Evolutionary conservation across 2,797 vertebrate genomes (phyloP).

Genomic region (Acanthurus tractus): DNA sequence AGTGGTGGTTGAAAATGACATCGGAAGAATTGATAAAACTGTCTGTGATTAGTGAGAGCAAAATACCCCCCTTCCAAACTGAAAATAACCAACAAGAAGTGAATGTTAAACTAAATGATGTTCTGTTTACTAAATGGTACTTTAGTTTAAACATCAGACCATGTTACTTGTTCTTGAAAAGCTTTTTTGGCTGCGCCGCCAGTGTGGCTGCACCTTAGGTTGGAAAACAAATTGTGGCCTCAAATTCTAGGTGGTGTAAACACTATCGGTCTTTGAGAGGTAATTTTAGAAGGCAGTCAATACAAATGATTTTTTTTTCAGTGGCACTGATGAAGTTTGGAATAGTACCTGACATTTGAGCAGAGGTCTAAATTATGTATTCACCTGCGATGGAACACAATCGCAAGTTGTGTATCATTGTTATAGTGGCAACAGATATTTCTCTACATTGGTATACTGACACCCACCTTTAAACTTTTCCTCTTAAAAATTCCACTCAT

Average conservation of each 20-base stretch:
- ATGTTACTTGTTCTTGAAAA: conserved; percentile 23
- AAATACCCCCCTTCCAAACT: conserved; percentile 7
- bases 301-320: conserved; percentile 58
- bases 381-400: conserved; percentile 1
- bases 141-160: conserved; percentile 23
- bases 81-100: conserved; percentile 32
- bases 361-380: conserved; percentile 24
- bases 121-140: conserved; percentile 14
- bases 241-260: conserved; percentile 38
- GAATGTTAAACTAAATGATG: conserved; percentile 18
- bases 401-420: conserved; percentile 9
- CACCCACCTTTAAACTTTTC: conserved; percentile 3
- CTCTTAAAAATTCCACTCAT: conserved; percentile 3
- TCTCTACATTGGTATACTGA: background rate
- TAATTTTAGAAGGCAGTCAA: conserved; percentile 65
- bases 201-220: conserved; percentile 13
- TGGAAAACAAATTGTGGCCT: conserved; percentile 53
- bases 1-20: conserved; percentile 9
- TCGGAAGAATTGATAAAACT: conserved; percentile 25
- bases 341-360: conserved; percentile 43
- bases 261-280: conserved; percentile 41
- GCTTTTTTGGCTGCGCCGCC: conserved; percentile 21
- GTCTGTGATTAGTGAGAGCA: conserved; percentile 25
- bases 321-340: conserved; percentile 46
- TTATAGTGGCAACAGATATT: background rate